These are phyloP conservation scores for Talpa occidentalis DNA, from an alignment of 2,113 vertebrate species.

Conservation along the genomic window DNA sequence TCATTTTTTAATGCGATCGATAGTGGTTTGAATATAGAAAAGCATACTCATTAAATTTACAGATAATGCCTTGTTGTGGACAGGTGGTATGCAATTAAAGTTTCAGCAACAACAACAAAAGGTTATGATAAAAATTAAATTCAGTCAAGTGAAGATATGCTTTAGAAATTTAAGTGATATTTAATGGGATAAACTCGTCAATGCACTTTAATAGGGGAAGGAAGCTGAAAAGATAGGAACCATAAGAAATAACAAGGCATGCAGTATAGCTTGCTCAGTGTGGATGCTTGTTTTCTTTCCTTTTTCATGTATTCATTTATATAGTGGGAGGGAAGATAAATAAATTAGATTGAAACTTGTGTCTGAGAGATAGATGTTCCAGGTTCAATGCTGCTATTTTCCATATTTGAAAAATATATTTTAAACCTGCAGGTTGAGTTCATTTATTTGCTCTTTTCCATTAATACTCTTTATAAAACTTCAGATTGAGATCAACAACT, in stretches of 20 bases:
- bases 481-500: not conserved
- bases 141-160: not conserved
- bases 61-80: not conserved
- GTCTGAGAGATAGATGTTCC: not conserved
- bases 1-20: not conserved
- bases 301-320: not conserved
- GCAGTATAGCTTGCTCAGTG: not conserved
- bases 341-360: not conserved
- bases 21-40: not conserved
- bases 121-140: constrained; percentile 28
- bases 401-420: not conserved
- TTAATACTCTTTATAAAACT: constrained; percentile 42
- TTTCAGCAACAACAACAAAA: not conserved
- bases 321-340: not conserved
- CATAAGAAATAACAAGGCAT: not conserved
- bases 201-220: not conserved
- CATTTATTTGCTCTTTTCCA: constrained; percentile 23
- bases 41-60: not conserved
- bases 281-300: not conserved
- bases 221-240: not conserved
- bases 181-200: not conserved
- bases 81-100: not conserved
- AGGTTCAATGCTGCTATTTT: not conserved
- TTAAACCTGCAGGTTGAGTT: constrained; percentile 20
- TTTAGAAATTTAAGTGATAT: not conserved